Evolutionary conservation across 2,113 vertebrate genomes (phyloP), one percentile per base, ranked within the genome.

Genomic region (Aleadryas rufinucha): DNA sequence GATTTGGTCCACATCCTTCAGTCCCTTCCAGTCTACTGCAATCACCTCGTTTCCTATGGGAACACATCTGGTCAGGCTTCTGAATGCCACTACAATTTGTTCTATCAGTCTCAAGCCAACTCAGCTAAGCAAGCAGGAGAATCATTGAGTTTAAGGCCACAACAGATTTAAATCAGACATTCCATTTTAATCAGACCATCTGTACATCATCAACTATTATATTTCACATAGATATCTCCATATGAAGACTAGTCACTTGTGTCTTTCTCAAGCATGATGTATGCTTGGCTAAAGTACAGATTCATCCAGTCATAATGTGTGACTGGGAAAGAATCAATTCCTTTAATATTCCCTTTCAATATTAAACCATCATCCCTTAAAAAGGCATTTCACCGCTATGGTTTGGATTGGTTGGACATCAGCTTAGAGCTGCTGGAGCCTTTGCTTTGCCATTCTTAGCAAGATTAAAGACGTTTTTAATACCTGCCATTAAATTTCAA

Each of bases 1-100:
- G 90, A 98, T 98, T 83, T 98, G 98, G 79, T 98, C 98, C 15
- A 98, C 98, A 97, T 98, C 98, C 84, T 98, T 98, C 70, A 98
- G 96, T 41, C 98, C 98, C 59, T 98, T 98, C 98, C 98, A 98
- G 69, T 98, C 98, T 56, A 98, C 98, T 2, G 98, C 98, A 76
- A 98, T 98, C 95, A 98, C 98, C 87, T 98, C 98, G 0, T 98
- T 98, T 89, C 98, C 98, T 98, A 92, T 76, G 61, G 88, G 59
- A 83, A 95, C 79, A 89, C 26, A 94, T 18, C 71, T 44, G 66
- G 44, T 97, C 68, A 93, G 63, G 35, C 27, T 82, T 76, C 74
- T 59, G 26, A 81, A 85, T 17, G 9, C 22, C 69, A 47, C 50
- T 16, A 56, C 33, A 31, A 30, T 13, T 72, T 56, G 7, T 50